phyloP scores from a whole-genome alignment of 2,888 invertebrate species.

The Acronicta alni region DNA sequence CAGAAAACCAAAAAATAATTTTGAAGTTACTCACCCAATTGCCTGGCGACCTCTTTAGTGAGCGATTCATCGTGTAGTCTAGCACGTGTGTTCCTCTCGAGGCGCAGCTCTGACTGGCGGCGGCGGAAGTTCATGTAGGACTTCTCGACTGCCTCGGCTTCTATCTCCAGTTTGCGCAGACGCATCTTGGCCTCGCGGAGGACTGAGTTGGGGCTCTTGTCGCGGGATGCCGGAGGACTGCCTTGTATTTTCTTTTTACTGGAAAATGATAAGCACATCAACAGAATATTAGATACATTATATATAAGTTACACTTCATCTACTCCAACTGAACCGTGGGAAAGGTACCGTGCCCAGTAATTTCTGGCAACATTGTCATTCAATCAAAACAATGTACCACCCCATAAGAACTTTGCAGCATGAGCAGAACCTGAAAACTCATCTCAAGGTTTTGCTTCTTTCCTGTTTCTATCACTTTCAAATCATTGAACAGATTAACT shows the following conservation, averaged over 20 bases:
- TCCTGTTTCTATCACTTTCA: too few relatives aligned
- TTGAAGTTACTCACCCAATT: conserved; percentile 22
- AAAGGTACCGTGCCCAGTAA: too few relatives aligned
- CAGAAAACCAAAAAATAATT: too few relatives aligned
- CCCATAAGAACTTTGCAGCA: too few relatives aligned
- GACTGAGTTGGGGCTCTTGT: conserved; percentile 82
- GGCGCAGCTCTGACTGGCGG: conserved; percentile 58
- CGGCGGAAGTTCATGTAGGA: conserved; percentile 83
- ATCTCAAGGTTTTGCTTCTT: too few relatives aligned
- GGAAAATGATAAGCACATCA: conserved; percentile 9
- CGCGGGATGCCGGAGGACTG: conserved; percentile 45
- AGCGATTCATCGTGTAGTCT: background rate
- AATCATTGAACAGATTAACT: too few relatives aligned
- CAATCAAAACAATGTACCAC: too few relatives aligned
- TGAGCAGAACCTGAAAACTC: too few relatives aligned
- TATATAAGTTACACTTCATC: too few relatives aligned
- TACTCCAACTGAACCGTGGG: too few relatives aligned
- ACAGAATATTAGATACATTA: too few relatives aligned
- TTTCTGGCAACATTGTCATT: too few relatives aligned
- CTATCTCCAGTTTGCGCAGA: conserved; percentile 88
- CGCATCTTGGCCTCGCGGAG: conserved; percentile 87
- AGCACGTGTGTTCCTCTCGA: conserved; percentile 27
- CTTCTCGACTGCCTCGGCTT: conserved; percentile 89
- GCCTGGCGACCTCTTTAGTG: conserved; percentile 12
- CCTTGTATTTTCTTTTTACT: conserved; percentile 58